Conservation (phyloP, 2,797 vertebrate species). For the Pseudomugil tenellus region DNA sequence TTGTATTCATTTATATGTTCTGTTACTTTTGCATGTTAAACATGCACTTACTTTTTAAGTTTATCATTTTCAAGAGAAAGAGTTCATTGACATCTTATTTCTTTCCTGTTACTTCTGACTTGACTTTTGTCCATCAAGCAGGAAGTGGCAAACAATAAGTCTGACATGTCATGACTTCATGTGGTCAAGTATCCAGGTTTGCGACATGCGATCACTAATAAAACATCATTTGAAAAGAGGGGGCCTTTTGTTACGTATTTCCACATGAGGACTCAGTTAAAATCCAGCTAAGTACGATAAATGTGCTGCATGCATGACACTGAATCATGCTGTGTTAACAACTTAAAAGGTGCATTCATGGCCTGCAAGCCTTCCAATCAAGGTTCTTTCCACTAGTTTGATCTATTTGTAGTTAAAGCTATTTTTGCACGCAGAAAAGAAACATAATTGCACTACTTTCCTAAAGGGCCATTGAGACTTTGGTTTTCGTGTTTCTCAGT, state of each 20-base stretch:
- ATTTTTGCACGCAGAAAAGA: not conserved
- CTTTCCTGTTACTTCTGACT: no score
- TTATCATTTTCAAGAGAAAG: no score
- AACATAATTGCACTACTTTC: slow-evolving; percentile 1
- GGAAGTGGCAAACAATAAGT: no score
- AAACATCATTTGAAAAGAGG: not conserved
- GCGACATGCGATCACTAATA: not conserved
- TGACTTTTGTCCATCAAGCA: no score
- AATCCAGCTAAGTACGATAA: not conserved
- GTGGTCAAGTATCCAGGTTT: not conserved
- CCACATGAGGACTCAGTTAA: not conserved
- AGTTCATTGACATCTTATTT: no score
- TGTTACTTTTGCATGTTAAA: not conserved
- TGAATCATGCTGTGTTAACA: not conserved
- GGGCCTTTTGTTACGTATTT: no score
- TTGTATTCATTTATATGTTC: not conserved
- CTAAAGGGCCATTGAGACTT: slow-evolving; percentile 4
- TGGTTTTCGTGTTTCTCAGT: not conserved
- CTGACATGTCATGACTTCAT: not conserved
- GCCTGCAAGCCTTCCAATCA: not conserved
- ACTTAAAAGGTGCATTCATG: not conserved
- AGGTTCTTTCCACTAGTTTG: not conserved
- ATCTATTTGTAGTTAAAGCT: slow-evolving; percentile 1
- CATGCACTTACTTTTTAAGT: no score
- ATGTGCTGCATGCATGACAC: not conserved